Percentiles rank a stretch among this genome's conserved stretches.
phyloP scores from a whole-genome alignment of 2,113 vertebrate species.

The Tenebrosternarchus preto region DNA sequence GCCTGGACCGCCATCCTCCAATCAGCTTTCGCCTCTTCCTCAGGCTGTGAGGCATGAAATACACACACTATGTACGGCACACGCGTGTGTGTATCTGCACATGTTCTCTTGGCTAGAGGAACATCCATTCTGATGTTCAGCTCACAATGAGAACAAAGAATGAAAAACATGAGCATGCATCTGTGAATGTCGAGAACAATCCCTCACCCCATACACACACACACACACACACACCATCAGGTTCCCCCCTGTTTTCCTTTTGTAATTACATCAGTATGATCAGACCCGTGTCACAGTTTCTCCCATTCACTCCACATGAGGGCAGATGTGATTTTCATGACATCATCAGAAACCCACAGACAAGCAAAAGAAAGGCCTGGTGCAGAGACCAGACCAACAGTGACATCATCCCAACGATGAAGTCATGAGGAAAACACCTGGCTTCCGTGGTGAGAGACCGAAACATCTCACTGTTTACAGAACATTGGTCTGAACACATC shows the following conservation, averaged over 20 bases:
- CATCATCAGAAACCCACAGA: constrained; percentile 28
- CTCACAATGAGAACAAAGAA: no score
- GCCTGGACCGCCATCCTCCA: background rate
- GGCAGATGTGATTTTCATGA: constrained; percentile 45
- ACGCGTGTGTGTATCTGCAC: background rate
- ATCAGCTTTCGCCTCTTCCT: constrained; percentile 13
- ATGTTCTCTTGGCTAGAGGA: background rate
- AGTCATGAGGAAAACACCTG: constrained; percentile 39
- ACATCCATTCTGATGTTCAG: constrained; percentile 8
- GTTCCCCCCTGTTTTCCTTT: background rate
- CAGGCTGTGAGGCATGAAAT: background rate
- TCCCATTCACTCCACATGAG: background rate
- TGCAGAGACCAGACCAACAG: constrained; percentile 3
- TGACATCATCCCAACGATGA: constrained; percentile 50
- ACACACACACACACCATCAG: background rate
- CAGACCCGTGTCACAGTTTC: background rate
- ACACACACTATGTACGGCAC: background rate
- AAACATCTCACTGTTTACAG: constrained; percentile 23
- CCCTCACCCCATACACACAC: background rate
- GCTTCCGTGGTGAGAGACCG: constrained; percentile 21
- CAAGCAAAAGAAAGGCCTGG: constrained; percentile 35
- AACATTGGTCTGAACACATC: constrained; percentile 27
- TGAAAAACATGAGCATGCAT: no score
- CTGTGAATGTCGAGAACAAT: background rate
- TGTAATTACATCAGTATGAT: constrained; percentile 26